Conservation (phyloP, 2,113 vertebrate genomes). For the Monopterus albus region DNA sequence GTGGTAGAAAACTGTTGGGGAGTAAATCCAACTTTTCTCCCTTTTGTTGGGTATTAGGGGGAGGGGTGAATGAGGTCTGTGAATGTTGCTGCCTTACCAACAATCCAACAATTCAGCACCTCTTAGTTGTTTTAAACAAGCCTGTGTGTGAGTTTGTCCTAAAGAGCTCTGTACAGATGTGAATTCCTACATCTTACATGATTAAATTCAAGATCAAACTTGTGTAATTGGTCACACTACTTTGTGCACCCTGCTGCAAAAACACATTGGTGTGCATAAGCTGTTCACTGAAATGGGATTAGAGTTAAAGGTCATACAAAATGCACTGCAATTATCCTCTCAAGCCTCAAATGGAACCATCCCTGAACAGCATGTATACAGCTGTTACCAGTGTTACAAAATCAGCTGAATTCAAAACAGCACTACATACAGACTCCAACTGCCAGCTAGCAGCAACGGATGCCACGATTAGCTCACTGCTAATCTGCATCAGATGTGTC, state of each 20-base stretch:
- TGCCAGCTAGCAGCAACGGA: slow-evolving; percentile 13
- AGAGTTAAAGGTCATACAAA: slow-evolving; percentile 62
- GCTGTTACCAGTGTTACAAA: slow-evolving; percentile 43
- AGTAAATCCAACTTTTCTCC: slow-evolving; percentile 75
- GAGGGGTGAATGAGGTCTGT: slow-evolving; percentile 34
- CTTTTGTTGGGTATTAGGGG: slow-evolving; percentile 66
- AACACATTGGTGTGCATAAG: slow-evolving; percentile 46
- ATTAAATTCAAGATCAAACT: slow-evolving; percentile 64
- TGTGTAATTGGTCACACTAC: slow-evolving; percentile 41
- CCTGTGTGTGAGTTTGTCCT: background rate
- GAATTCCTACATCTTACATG: slow-evolving; percentile 35
- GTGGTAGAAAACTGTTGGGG: slow-evolving; percentile 71
- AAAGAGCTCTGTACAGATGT: slow-evolving; percentile 23
- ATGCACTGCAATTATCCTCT: slow-evolving; percentile 40
- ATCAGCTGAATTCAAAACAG: slow-evolving; percentile 38
- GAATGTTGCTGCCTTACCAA: slow-evolving; percentile 1
- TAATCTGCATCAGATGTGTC: slow-evolving; percentile 48
- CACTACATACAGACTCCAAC: background rate
- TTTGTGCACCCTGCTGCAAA: slow-evolving; percentile 13
- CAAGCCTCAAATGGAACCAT: background rate
- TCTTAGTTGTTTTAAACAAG: slow-evolving; percentile 18
- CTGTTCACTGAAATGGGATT: slow-evolving; percentile 69
- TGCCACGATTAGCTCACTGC: slow-evolving; percentile 16
- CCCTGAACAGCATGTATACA: slow-evolving; percentile 19
- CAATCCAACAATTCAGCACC: slow-evolving; percentile 26